Conservation (phyloP, 2,888 invertebrate species). For the Polymixis flavicincta region DNA sequence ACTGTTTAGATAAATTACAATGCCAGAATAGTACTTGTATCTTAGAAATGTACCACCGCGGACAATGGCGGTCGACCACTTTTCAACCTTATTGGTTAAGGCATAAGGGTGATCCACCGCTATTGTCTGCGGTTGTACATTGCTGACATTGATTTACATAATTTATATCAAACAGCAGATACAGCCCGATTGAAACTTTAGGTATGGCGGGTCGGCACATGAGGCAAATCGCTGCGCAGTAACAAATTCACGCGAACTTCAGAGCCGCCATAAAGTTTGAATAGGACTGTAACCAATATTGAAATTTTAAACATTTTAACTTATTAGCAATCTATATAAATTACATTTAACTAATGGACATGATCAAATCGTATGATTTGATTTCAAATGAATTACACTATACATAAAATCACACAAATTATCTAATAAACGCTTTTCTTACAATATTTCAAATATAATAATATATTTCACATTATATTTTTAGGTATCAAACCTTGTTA, state of each 20-base stretch:
- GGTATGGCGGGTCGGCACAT: no score
- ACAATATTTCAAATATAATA: conserved; percentile 53
- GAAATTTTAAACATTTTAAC: conserved; percentile 7
- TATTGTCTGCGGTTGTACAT: neutral
- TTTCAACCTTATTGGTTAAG: no score
- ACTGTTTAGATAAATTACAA: conserved; percentile 34
- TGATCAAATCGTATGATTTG: conserved; percentile 66
- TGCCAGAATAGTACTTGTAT: conserved; percentile 38
- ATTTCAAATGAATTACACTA: conserved; percentile 63
- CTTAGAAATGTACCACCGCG: conserved; percentile 43
- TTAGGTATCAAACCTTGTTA: conserved; percentile 36
- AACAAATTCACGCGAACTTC: no score
- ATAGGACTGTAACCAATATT: conserved; percentile 6
- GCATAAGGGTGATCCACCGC: no score
- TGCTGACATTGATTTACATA: conserved; percentile 53
- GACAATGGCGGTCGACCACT: no score
- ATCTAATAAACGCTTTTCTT: conserved; percentile 62
- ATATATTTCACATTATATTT: conserved; percentile 48
- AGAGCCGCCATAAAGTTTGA: no score
- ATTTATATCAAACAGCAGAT: conserved; percentile 31
- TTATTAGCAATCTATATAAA: conserved; percentile 55
- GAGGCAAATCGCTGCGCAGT: no score
- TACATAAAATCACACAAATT: conserved; percentile 67
- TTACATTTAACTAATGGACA: conserved; percentile 69
- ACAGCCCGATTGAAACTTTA: no score